Evolutionary conservation across 2,888 invertebrate species (phyloP), one percentile per base, ranked within the genome.

Genomic region (Ferrisia virgata): DNA sequence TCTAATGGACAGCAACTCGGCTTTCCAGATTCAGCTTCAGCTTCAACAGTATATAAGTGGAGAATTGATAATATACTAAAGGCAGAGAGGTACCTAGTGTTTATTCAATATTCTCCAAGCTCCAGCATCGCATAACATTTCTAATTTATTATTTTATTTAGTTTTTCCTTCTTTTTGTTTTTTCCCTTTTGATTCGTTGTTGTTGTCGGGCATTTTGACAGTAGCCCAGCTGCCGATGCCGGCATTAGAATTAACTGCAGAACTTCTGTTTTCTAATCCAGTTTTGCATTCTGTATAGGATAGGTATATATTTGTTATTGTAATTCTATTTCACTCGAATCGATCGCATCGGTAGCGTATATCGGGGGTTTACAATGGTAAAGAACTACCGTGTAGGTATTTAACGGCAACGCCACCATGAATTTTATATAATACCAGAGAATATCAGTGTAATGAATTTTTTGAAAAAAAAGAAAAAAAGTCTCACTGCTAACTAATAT

Each of bases 191-290:
- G 69, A 64, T 82, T 69, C 82, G 82, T 82, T 58, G 82, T 64
- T 64, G 82, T 82, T 82, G 82, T 82, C 82, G 82, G 58, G 82
- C 82, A 82, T 82, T 82, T 82, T 82, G 82, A 82, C 82, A 69
- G 82, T 82, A 64, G 82, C 69, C 82, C 82, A 82, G 39, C 82
- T 82, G 82, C 64, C 82, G 64, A 47, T 47, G 47, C 47, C 47
- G 47, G 64, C 40, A 64, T 36, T 39, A 64, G 82, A 64, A 82
- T 82, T 64, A 82, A 82, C 82, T 82, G 39, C 58, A 82, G 82
- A 82, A 64, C 69, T 82, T 82, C 82, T 82, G 82, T 82, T 82
- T 82, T 82, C 82, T 82, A 64, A 25, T 69, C 64, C 82, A 64
- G 82, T 33, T 82, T 82, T 40, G 39, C 47, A 47, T 64, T 64